Conservation (phyloP, 2,797 vertebrate genomes). For the Babyrousa celebensis region DNA sequence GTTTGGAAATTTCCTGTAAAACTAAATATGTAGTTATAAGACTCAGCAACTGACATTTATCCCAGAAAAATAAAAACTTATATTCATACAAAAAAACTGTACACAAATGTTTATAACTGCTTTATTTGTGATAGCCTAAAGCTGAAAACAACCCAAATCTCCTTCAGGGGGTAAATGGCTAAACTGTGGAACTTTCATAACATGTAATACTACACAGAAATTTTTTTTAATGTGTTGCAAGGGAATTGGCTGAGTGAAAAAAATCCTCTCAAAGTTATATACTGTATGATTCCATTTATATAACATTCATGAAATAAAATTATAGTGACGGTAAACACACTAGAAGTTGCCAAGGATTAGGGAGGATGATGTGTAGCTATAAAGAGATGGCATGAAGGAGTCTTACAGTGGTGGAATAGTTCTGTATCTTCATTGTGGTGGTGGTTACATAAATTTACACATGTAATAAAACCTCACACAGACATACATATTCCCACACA, state of each 20-base stretch:
- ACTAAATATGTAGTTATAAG: conserved; percentile 43
- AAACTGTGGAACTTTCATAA: not conserved
- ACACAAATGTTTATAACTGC: not conserved
- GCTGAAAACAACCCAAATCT: not conserved
- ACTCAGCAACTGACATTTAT: not conserved
- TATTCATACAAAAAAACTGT: conserved; percentile 35
- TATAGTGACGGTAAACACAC: not conserved
- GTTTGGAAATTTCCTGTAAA: conserved; percentile 54
- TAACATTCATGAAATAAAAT: conserved; percentile 8
- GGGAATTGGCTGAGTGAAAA: not conserved
- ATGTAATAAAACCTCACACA: not conserved
- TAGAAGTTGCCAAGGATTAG: not conserved
- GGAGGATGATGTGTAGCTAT: not conserved
- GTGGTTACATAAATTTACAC: not conserved
- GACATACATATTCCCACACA: not conserved
- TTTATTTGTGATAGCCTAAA: conserved; percentile 53
- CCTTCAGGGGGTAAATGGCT: not conserved
- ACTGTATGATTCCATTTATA: conserved; percentile 1
- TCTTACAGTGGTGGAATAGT: not conserved
- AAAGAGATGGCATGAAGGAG: not conserved
- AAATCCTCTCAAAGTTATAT: not conserved
- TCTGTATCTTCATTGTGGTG: not conserved
- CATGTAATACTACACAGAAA: not conserved
- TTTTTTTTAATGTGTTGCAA: not conserved
- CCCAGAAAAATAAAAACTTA: conserved; percentile 33